Conservation (phyloP, 2,888 invertebrate species). For the Clunio marinus region DNA sequence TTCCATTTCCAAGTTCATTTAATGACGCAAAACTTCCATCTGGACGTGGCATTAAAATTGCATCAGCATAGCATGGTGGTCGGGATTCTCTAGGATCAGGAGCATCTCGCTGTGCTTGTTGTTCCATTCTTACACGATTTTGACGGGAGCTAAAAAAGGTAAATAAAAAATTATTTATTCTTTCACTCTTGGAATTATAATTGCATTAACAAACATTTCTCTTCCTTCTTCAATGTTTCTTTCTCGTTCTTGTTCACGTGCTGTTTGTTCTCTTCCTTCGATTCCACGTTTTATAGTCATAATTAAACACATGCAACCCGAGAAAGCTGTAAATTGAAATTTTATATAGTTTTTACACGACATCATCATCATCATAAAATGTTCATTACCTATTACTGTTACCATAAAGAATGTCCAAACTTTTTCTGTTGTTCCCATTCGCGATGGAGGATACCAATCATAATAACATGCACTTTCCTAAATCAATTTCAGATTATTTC, state of each 20-base stretch:
- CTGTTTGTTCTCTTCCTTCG: slow-evolving; percentile 52
- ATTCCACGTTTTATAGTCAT: slow-evolving; percentile 52
- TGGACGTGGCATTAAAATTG: slow-evolving; percentile 67
- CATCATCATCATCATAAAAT: slow-evolving; percentile 56
- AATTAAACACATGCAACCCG: slow-evolving; percentile 42
- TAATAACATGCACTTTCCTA: slow-evolving; percentile 59
- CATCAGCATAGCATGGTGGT: slow-evolving; percentile 74
- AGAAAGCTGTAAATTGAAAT: slow-evolving; percentile 43
- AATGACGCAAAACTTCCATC: slow-evolving; percentile 59
- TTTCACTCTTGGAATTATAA: background rate
- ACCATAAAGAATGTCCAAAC: slow-evolving; percentile 60
- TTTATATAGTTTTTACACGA: slow-evolving; percentile 45
- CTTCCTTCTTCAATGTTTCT: slow-evolving; percentile 51
- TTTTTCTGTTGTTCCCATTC: slow-evolving; percentile 51
- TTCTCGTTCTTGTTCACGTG: slow-evolving; percentile 52
- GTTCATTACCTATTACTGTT: slow-evolving; percentile 49
- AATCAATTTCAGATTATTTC: background rate
- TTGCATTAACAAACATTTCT: slow-evolving; percentile 46
- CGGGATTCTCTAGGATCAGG: slow-evolving; percentile 67
- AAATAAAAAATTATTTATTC: background rate
- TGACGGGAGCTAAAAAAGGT: slow-evolving; percentile 50
- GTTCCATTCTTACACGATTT: slow-evolving; percentile 55
- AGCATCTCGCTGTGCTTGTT: slow-evolving; percentile 57
- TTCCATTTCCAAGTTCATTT: slow-evolving; percentile 50
- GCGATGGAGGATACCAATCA: slow-evolving; percentile 56